Percentiles rank a stretch among this genome's conserved stretches.
phyloP scores from a whole-genome alignment of 2,888 invertebrate species.

The Cecidostiba fungosa region DNA sequence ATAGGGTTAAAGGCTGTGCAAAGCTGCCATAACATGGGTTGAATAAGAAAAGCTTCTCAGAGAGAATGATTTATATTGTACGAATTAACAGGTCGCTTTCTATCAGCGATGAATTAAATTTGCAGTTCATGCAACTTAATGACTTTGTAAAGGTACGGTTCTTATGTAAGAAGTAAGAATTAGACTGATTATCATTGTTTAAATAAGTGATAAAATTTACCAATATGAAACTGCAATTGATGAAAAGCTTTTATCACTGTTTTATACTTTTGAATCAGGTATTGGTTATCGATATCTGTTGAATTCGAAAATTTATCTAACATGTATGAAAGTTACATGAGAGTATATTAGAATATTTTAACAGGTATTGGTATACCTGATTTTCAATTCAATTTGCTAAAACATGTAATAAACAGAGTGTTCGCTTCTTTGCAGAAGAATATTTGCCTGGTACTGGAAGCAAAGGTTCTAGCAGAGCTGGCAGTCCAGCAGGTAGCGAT shows the following conservation, averaged over 20 bases:
- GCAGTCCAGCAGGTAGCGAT: slow-evolving; percentile 82
- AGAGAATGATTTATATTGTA: slow-evolving; percentile 14
- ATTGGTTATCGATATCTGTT: slow-evolving; percentile 47
- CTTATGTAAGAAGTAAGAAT: slow-evolving; percentile 33
- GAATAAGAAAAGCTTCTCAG: slow-evolving; percentile 27
- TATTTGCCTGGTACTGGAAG: slow-evolving; percentile 65
- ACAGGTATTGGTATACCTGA: slow-evolving; percentile 44
- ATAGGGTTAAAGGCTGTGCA: slow-evolving; percentile 50
- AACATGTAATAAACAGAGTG: neutral
- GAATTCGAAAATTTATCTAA: slow-evolving; percentile 2
- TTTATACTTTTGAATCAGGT: slow-evolving; percentile 28
- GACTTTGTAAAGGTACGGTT: slow-evolving; percentile 58
- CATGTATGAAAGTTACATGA: neutral
- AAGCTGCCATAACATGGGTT: slow-evolving; percentile 40
- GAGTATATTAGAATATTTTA: slow-evolving; percentile 2
- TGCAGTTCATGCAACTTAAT: slow-evolving; percentile 55
- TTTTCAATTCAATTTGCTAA: neutral
- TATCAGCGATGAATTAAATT: slow-evolving; percentile 57
- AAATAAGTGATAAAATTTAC: slow-evolving; percentile 43
- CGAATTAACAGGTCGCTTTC: slow-evolving; percentile 48
- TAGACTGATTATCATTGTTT: slow-evolving; percentile 45
- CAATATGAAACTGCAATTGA: neutral
- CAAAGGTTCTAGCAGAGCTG: slow-evolving; percentile 79
- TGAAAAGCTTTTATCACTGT: slow-evolving; percentile 29
- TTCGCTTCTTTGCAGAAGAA: slow-evolving; percentile 62